Percentiles rank a stretch among this genome's conserved stretches.
phyloP scores from a whole-genome alignment of 1,140 invertebrate species.

The Onthophagus taurus region DNA sequence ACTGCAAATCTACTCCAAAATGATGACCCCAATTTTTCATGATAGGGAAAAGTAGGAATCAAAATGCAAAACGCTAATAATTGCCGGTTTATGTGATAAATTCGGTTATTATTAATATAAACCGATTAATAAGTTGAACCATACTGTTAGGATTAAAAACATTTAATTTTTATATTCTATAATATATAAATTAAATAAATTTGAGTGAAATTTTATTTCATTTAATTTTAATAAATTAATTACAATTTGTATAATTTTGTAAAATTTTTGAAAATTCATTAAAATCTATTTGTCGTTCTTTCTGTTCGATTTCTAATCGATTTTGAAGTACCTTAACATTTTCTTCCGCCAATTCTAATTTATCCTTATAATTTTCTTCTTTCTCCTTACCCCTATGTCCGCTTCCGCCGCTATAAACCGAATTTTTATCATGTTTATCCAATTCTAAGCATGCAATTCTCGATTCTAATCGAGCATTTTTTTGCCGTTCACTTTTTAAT shows the following conservation, averaged over 20 bases:
- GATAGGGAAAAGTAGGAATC: too few relatives aligned
- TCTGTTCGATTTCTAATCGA: conserved; percentile 27
- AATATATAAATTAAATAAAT: not conserved
- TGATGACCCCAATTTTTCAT: too few relatives aligned
- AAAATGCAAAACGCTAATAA: too few relatives aligned
- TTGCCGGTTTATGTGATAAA: too few relatives aligned
- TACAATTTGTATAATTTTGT: conserved; percentile 16
- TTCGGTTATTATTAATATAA: too few relatives aligned
- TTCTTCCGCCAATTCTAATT: conserved; percentile 33
- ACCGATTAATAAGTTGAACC: too few relatives aligned
- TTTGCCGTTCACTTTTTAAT: conserved; percentile 26
- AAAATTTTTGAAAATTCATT: conserved; percentile 31
- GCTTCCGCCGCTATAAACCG: not conserved
- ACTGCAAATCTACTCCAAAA: too few relatives aligned
- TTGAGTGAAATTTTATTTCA: not conserved
- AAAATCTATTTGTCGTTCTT: conserved; percentile 30
- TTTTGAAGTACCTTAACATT: conserved; percentile 31
- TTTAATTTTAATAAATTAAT: too few relatives aligned
- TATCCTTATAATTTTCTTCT: conserved; percentile 17
- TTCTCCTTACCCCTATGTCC: not conserved
- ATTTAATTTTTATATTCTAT: too few relatives aligned
- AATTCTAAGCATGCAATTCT: conserved; percentile 24
- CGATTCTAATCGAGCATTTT: conserved; percentile 27
- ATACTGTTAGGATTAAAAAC: too few relatives aligned
- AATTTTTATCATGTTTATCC: conserved; percentile 18